phyloP scores from a whole-genome alignment of 1,140 invertebrate species.

The Drosophila sp. region DNA sequence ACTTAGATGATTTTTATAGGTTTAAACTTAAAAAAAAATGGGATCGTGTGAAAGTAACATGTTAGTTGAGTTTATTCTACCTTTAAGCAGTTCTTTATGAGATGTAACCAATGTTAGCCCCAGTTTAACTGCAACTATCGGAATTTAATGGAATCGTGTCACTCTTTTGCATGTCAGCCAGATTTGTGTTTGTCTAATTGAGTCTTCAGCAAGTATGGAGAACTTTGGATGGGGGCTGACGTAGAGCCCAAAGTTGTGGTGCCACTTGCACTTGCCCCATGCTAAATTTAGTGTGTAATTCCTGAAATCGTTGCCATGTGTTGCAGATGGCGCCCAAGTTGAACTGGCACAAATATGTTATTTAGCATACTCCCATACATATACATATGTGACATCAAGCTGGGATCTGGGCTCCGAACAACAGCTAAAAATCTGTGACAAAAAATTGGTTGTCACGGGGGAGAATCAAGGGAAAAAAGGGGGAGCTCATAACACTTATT shows the following conservation, averaged over 20 bases:
- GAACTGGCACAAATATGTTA: constrained; percentile 66
- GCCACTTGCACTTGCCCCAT: constrained; percentile 32
- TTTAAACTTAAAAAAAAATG: no score
- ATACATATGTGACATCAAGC: neutral
- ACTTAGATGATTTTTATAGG: no score
- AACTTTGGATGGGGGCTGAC: neutral
- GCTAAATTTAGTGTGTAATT: constrained; percentile 83
- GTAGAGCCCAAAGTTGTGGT: neutral
- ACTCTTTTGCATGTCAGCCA: constrained; percentile 54
- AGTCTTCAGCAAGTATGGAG: constrained; percentile 44
- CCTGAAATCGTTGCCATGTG: constrained; percentile 78
- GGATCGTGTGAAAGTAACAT: no score
- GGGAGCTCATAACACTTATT: constrained; percentile 77
- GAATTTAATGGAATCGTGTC: constrained; percentile 50
- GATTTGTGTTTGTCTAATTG: constrained; percentile 73
- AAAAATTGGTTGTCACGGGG: constrained; percentile 30
- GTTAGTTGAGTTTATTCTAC: no score
- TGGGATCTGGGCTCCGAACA: constrained; percentile 49
- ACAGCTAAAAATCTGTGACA: constrained; percentile 69
- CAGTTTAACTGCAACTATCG: constrained; percentile 2
- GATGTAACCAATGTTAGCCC: constrained; percentile 2
- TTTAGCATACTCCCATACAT: constrained; percentile 9
- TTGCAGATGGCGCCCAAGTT: constrained; percentile 52
- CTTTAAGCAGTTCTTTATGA: no score
- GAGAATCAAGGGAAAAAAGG: neutral